Base-by-base conservation (phyloP, 2,888 invertebrate species). In the Tineola bisselliella region DNA sequence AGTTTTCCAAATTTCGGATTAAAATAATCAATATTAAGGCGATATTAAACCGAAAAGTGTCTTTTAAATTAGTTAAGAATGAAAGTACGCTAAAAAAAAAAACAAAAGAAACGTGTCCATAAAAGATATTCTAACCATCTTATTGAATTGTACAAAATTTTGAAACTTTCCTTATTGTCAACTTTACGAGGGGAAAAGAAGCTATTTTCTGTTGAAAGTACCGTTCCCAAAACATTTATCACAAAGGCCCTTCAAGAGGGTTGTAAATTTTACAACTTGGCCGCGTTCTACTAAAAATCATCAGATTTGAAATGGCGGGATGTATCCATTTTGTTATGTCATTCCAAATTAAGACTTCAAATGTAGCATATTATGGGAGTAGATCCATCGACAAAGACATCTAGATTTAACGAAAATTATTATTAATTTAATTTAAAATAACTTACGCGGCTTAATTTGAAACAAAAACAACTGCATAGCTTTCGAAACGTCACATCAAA, bases 151-250 rank as follows among this genome's bases (percentile, higher is more conserved):
- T 48, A 17, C n/a, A 17, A 48, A 48, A 48, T 48, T n/a, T 48
- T 48, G 48, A 48, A 48, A 48, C 48, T 48, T 48, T 48, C 48
- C 48, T 48, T 48, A 17, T 48, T 48, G 48, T 48, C 48, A 48
- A 48, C 48, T 48, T 48, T 48, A 48, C 48, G 48, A 48, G 48
- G 48, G 48, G 48, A 48, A 17, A 48, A 48, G 48, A 17, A 17
- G 48, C 17, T 17, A 17, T 17, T 48, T 48, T 48, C 48, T 48
- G 15, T 48, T 5, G 17, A 17, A 48, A 48, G 48, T 48, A n/a
- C 48, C 48, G 48, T 15, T 48, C 17, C 15, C 13, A 48, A 48
- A 48, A 48, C 48, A 48, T 48, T 48, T 48, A 48, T 48, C 48
- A 48, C 17, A 17, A 48, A 17, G 17, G 10, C 48, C 17, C 48